Evolutionary conservation across 2,888 invertebrate species (phyloP), one percentile per base, ranked within the genome.

Genomic region (Trissolcus brochymenae): DNA sequence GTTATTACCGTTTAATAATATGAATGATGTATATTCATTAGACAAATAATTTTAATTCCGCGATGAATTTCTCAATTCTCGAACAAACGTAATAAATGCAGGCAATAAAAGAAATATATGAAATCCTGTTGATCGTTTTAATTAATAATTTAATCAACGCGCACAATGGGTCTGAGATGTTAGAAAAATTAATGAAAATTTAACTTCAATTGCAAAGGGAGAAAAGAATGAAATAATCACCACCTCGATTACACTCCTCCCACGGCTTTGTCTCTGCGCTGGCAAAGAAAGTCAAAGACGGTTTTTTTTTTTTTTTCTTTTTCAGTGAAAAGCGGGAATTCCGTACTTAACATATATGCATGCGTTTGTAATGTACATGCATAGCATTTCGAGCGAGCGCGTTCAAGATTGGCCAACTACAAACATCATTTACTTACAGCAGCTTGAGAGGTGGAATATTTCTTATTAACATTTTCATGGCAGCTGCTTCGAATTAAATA

Each of bases 31-130:
- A 35, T 49, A 56, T 35, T 49, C 64, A 35, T 29, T 46, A 16
- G 19, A 21, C 9, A 65, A 65, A 65, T 65, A 65, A 17, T 65
- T 65, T 65, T 65, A 65, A 65, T 65, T 56, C 55, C 2, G 40
- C 35, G 6, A 60, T 50, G 50, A 50, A 60, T 60, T 50, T 6
- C 60, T 4, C 16, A 4, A 3, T 29, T 11, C 19, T 57, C 9
- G 13, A 49, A 56, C 56, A 56, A 41, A 17, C 25, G 16, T 29
- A 46, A 43, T 29, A 25, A 46, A 29, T 16, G 29, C 1, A 1
- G 13, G 43, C n/a, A 13, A 59, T 46, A n/a, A 59, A 29, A 7
- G 16, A 49, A 21, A 59, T 46, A 56, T 41, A 46, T 46, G 1
- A 46, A 46, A 25, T 25, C 25, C 25, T 4, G 25, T 46, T 46